phyloP scores from a whole-genome alignment of 1,140 invertebrate species.

The Glossosoma conforme region DNA sequence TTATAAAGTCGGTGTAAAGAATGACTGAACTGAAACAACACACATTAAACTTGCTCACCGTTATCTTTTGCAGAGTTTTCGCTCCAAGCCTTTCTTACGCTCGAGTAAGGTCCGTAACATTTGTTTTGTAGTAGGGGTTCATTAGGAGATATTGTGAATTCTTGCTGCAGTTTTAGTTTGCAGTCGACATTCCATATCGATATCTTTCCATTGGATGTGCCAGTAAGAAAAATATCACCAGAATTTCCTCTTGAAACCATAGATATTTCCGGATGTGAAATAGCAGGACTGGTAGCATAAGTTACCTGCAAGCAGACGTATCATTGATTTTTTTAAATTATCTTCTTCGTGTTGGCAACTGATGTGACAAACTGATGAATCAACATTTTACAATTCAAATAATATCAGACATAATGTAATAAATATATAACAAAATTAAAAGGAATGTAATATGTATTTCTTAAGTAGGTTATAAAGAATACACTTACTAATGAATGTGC shows the following conservation, averaged over 20 bases:
- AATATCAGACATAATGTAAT: background rate
- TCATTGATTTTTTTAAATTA: constrained; percentile 4
- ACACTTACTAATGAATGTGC: too few species aligned
- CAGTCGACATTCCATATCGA: constrained; percentile 69
- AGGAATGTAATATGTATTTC: background rate
- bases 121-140: constrained; percentile 26
- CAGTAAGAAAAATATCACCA: constrained; percentile 67
- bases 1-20: background rate
- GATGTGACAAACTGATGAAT: background rate
- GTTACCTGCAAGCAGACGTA: constrained; percentile 59
- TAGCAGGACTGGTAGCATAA: constrained; percentile 80
- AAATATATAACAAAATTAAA: background rate
- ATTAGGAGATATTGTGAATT: constrained; percentile 19
- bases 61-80: constrained; percentile 44
- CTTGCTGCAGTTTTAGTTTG: constrained; percentile 57
- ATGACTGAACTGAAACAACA: background rate
- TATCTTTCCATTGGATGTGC: constrained; percentile 49
- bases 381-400: too few species aligned
- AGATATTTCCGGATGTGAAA: constrained; percentile 48
- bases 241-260: constrained; percentile 56
- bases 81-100: constrained; percentile 42
- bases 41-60: constrained; percentile 36
- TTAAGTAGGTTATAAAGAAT: too few species aligned
- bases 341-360: too few species aligned
- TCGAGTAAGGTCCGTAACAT: constrained; percentile 28